These are phyloP conservation scores for Mormoops blainvillei DNA, from an alignment of 2,113 vertebrate species.

Conservation along the genomic window DNA sequence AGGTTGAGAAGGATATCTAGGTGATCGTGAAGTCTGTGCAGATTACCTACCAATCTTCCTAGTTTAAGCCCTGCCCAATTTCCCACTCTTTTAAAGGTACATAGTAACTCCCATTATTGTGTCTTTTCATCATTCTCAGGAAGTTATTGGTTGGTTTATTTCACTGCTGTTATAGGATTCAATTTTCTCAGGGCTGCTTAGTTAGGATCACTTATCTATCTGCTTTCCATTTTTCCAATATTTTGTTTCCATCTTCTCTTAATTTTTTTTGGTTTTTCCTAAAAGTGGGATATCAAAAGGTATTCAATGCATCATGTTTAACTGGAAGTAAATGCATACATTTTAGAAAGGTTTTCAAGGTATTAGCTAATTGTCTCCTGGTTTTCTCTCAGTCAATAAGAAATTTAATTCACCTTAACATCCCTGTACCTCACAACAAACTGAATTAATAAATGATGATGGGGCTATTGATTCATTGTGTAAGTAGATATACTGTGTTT, in stretches of 20 bases:
- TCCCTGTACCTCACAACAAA: not conserved
- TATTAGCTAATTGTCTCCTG: slow-evolving; percentile 12
- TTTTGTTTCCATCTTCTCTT: not conserved
- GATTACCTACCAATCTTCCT: not conserved
- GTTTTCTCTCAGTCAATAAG: slow-evolving; percentile 9
- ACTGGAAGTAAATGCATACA: not conserved
- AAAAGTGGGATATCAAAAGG: not conserved
- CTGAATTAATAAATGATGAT: slow-evolving; percentile 52
- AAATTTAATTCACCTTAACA: slow-evolving; percentile 26
- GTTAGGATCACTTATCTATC: not conserved
- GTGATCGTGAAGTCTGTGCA: not conserved
- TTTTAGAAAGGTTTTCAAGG: not conserved
- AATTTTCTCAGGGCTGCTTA: not conserved
- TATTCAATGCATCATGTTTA: not conserved
- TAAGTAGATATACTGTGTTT: not conserved
- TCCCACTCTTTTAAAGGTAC: not conserved
- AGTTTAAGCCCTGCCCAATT: not conserved
- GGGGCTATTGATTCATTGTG: slow-evolving; percentile 30
- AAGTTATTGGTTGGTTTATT: not conserved
- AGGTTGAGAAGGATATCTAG: not conserved
- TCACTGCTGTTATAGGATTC: not conserved
- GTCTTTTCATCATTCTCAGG: not conserved
- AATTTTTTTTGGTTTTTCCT: not conserved
- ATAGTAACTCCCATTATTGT: not conserved
- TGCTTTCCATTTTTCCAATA: not conserved